A percentile compares a stretch with the other conserved stretches of the same genome.
These are phyloP conservation scores for Nansenia antarctica DNA, from an alignment of 2,113 vertebrate species.

Conservation along the genomic window DNA sequence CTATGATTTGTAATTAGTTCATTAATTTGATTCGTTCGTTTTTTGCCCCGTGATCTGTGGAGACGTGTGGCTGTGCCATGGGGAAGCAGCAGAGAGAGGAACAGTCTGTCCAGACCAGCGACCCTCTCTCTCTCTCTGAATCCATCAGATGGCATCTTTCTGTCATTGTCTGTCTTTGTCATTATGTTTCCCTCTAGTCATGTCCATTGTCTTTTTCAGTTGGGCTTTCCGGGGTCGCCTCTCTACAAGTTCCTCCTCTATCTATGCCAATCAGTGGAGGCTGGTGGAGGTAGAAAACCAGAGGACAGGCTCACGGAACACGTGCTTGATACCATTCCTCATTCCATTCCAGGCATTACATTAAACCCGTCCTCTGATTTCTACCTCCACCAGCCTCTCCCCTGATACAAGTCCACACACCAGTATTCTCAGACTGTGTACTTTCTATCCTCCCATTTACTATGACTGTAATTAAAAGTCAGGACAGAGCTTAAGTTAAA, in stretches of 20 bases:
- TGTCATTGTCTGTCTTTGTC: conserved; percentile 50
- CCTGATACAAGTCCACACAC: no score
- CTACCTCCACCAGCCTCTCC: no score
- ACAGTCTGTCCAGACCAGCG: conserved; percentile 39
- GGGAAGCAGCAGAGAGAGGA: conserved; percentile 47
- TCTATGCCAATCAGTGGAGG: conserved; percentile 14
- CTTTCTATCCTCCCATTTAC: conserved; percentile 14
- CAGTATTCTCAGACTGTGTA: neutral
- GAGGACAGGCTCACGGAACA: no score
- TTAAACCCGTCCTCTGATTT: no score
- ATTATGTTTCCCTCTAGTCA: conserved; percentile 41
- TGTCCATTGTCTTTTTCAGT: conserved; percentile 42
- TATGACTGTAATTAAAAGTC: conserved; percentile 2
- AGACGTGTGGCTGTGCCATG: conserved; percentile 64
- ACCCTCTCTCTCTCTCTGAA: conserved; percentile 45
- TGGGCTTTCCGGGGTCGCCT: conserved; percentile 28
- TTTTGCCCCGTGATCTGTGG: conserved; percentile 44
- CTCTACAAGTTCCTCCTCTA: conserved; percentile 28
- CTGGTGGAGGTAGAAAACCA: no score
- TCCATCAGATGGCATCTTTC: conserved; percentile 54
- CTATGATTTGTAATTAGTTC: conserved; percentile 59
- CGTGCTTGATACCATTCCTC: no score
- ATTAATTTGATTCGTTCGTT: conserved; percentile 65
- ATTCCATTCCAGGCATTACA: no score
- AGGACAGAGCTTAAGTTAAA: conserved; percentile 12